Percentiles rank a stretch among this genome's conserved stretches.
phyloP scores from a whole-genome alignment of 2,888 invertebrate genomes.

The Drosophila paracracens region DNA sequence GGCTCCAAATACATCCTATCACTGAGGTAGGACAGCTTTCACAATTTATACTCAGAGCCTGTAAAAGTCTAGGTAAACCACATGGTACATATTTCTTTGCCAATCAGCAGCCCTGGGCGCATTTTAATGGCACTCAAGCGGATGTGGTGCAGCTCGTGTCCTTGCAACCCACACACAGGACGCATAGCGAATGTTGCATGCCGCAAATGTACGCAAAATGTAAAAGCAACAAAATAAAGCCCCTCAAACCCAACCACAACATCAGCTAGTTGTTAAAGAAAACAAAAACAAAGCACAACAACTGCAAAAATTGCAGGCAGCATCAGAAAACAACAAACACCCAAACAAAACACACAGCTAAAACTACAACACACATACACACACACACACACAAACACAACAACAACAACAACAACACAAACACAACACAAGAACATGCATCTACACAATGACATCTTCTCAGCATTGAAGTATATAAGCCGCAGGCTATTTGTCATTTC shows the following conservation, averaged over 20 bases:
- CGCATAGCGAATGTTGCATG: slow-evolving; percentile 15
- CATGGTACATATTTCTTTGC: slow-evolving; percentile 74
- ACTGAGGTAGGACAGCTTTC: slow-evolving; percentile 8
- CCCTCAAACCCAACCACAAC: slow-evolving; percentile 54
- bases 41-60: slow-evolving; percentile 2
- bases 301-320: slow-evolving; percentile 52
- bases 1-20: slow-evolving; percentile 38
- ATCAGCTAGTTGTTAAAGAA: slow-evolving; percentile 64
- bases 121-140: slow-evolving; percentile 74
- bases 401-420: slow-evolving; percentile 10
- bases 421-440: slow-evolving; percentile 60
- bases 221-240: slow-evolving; percentile 12
- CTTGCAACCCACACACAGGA: slow-evolving; percentile 46
- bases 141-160: slow-evolving; percentile 64
- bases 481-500: slow-evolving; percentile 77
- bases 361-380: background rate
- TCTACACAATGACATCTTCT: slow-evolving; percentile 76
- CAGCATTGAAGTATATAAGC: slow-evolving; percentile 68
- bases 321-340: slow-evolving; percentile 40
- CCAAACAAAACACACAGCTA: background rate
- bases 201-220: slow-evolving; percentile 40
- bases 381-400: no score
- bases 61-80: slow-evolving; percentile 73
- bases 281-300: slow-evolving; percentile 49
- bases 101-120: slow-evolving; percentile 76